Conservation (phyloP, 2,113 vertebrate species). For the Myiozetetes cayanensis region DNA sequence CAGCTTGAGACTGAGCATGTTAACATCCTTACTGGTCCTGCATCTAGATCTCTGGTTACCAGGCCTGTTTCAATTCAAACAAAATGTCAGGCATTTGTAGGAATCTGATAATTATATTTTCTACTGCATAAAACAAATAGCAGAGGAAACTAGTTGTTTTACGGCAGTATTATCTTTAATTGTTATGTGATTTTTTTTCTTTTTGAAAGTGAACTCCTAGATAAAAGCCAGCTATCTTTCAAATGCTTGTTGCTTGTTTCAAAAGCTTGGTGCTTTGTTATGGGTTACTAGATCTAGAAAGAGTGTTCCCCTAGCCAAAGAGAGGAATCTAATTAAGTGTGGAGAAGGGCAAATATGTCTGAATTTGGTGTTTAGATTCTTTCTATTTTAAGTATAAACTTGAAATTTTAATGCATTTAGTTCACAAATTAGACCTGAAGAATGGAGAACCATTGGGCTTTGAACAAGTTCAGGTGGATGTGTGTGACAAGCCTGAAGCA, state of each 20-base stretch:
- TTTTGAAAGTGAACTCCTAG: neutral
- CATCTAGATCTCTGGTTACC: neutral
- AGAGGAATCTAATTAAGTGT: neutral
- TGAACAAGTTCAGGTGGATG: neutral
- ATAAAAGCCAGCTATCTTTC: neutral
- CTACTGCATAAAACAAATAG: neutral
- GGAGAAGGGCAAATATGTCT: neutral
- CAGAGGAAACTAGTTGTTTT: neutral
- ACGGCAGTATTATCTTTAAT: neutral
- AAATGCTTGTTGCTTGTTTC: neutral
- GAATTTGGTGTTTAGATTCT: neutral
- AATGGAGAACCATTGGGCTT: fast-evolving
- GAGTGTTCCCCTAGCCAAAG: neutral
- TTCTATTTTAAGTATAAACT: neutral
- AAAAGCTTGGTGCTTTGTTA: neutral
- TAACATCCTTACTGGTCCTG: neutral
- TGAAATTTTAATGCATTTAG: neutral
- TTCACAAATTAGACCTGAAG: neutral
- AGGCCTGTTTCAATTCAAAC: neutral
- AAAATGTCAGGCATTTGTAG: neutral
- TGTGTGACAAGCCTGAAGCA: neutral
- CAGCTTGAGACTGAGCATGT: neutral
- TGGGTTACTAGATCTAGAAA: neutral
- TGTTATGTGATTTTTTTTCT: neutral
- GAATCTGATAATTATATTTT: neutral